Conservation (phyloP, 2,113 vertebrate genomes). For the Xenopus tropicalis region DNA sequence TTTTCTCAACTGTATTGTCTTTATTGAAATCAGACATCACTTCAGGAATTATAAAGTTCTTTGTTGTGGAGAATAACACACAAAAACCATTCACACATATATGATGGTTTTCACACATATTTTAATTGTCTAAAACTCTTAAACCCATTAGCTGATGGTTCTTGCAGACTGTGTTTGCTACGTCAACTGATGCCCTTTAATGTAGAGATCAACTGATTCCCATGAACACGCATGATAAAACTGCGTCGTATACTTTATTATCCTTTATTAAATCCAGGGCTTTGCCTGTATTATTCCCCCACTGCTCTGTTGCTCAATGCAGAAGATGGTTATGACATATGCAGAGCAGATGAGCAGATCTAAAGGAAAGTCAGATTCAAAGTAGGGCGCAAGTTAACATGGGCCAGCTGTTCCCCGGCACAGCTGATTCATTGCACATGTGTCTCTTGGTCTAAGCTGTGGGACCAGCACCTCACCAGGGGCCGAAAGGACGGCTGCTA, state of each 20-base stretch:
- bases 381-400: slow-evolving; percentile 22
- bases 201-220: too few relatives aligned
- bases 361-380: slow-evolving; percentile 35
- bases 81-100: too few relatives aligned
- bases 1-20: too few relatives aligned
- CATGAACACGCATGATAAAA: too few relatives aligned
- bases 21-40: too few relatives aligned
- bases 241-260: background rate
- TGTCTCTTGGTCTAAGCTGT: slow-evolving; percentile 27
- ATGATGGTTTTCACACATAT: too few relatives aligned
- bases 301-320: slow-evolving; percentile 5
- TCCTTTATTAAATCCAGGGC: background rate
- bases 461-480: slow-evolving; percentile 16
- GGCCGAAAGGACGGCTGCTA: slow-evolving; percentile 6
- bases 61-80: too few relatives aligned
- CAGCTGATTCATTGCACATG: slow-evolving; percentile 39
- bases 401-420: slow-evolving; percentile 26
- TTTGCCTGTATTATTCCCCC: background rate
- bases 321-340: slow-evolving; percentile 15
- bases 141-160: too few relatives aligned
- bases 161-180: too few relatives aligned
- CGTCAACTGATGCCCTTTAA: too few relatives aligned
- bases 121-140: too few relatives aligned
- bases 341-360: slow-evolving; percentile 36
- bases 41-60: too few relatives aligned